These are phyloP conservation scores for Cydia pomonella DNA, from an alignment of 1,140 invertebrate genomes.

Conservation along the genomic window DNA sequence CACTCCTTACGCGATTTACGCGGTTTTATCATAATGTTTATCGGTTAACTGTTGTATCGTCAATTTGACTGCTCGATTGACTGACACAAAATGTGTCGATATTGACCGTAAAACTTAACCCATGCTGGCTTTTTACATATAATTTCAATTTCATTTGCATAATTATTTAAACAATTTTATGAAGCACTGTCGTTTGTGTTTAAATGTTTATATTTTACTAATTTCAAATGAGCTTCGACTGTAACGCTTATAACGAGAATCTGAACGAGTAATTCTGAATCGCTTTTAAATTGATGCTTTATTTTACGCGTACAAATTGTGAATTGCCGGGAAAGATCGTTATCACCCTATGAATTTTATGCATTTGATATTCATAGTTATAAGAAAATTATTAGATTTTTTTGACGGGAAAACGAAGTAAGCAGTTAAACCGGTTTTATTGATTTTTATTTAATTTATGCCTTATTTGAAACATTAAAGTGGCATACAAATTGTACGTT, in stretches of 20 bases:
- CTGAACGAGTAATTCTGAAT: background rate
- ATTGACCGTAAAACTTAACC: background rate
- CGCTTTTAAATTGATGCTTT: constrained; percentile 20
- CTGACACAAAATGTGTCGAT: constrained; percentile 17
- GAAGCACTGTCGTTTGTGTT: constrained; percentile 31
- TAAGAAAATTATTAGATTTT: background rate
- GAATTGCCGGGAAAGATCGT: constrained; percentile 2
- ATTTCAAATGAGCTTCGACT: constrained; percentile 17
- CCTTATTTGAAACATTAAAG: constrained; percentile 1
- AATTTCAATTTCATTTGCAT: constrained; percentile 15
- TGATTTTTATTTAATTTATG: background rate
- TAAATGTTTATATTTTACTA: constrained; percentile 27
- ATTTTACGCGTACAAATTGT: constrained; percentile 13
- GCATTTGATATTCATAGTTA: background rate
- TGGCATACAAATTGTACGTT: background rate
- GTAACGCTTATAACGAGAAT: constrained; percentile 3
- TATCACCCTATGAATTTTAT: constrained; percentile 21
- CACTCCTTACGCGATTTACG: no score
- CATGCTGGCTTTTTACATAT: constrained; percentile 22
- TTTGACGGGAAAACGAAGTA: background rate
- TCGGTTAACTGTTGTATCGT: no score
- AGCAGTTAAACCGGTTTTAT: background rate
- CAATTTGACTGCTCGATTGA: background rate
- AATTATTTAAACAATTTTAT: constrained; percentile 17
- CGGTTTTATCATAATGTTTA: no score